phyloP scores from a whole-genome alignment of 2,113 vertebrate species.

The Illadopsis cleaveri region DNA sequence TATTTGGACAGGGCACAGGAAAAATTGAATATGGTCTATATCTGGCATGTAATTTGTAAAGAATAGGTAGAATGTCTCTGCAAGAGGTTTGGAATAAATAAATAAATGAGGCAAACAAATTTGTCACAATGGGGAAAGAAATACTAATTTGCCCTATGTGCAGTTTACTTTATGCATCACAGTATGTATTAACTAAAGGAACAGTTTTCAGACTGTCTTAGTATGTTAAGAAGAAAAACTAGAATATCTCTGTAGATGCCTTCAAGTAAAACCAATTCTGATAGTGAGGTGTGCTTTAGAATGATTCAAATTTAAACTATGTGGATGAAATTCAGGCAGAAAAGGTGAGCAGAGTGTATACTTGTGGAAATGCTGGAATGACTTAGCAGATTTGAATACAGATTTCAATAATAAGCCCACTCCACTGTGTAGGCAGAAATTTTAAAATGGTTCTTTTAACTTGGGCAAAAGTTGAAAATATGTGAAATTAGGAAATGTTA shows the following conservation, averaged over 20 bases:
- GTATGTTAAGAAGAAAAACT: not conserved
- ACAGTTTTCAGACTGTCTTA: not conserved
- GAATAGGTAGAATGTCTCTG: not conserved
- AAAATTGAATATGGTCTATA: not conserved
- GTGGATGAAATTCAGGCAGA: not conserved
- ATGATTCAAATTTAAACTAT: not conserved
- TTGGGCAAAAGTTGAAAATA: not conserved
- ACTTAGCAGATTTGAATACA: not conserved
- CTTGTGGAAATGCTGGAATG: not conserved
- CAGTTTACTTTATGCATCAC: not conserved
- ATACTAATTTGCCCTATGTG: not conserved
- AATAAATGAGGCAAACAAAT: not conserved
- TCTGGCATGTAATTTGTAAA: not conserved
- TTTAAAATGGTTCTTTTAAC: not conserved
- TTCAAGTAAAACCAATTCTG: not conserved
- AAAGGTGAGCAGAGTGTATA: not conserved
- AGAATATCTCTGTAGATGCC: not conserved
- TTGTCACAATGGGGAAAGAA: not conserved
- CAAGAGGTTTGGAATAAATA: not conserved
- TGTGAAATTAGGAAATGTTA: not conserved
- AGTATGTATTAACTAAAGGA: not conserved
- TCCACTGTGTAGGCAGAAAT: not conserved
- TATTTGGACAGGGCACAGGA: fast-evolving
- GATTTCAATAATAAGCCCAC: not conserved
- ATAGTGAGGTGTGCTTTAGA: not conserved